Evolutionary conservation across 2,113 vertebrate genomes (phyloP).

Genomic region (Miniopterus natalensis): DNA sequence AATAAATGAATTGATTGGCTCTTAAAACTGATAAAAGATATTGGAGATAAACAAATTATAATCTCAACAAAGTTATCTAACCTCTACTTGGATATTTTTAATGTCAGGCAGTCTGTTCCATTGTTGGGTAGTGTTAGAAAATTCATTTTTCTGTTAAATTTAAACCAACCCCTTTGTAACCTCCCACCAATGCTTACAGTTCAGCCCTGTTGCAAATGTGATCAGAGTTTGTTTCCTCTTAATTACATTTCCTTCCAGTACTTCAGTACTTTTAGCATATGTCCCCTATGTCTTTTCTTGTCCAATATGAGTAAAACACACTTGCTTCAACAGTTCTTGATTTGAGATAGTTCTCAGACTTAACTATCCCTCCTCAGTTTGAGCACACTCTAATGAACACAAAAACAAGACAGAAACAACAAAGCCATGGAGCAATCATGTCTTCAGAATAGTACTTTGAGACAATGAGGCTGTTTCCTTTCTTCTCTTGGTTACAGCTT

Average conservation of each 20-base stretch:
- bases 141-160: slow-evolving; percentile 50
- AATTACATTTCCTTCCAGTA: slow-evolving; percentile 19
- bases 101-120: background rate
- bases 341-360: slow-evolving; percentile 19
- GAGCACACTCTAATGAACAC: slow-evolving; percentile 25
- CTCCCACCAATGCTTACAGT: background rate
- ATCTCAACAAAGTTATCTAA: background rate
- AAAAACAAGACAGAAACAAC: slow-evolving; percentile 9
- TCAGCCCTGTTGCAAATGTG: background rate
- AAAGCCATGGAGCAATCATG: background rate
- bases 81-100: background rate
- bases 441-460: slow-evolving; percentile 18
- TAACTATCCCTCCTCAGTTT: background rate
- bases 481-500: slow-evolving; percentile 52
- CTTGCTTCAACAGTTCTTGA: slow-evolving; percentile 53
- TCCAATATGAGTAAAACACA: slow-evolving; percentile 51
- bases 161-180: background rate
- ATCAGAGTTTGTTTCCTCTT: slow-evolving; percentile 42
- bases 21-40: background rate
- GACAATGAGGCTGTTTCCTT: slow-evolving; percentile 51
- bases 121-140: background rate
- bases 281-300: slow-evolving; percentile 50
- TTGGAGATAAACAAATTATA: slow-evolving; percentile 25
- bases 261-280: slow-evolving; percentile 54
- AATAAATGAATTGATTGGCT: slow-evolving; percentile 39